phyloP scores from a whole-genome alignment of 2,888 invertebrate species.

The Drosophila subsilvestris region DNA sequence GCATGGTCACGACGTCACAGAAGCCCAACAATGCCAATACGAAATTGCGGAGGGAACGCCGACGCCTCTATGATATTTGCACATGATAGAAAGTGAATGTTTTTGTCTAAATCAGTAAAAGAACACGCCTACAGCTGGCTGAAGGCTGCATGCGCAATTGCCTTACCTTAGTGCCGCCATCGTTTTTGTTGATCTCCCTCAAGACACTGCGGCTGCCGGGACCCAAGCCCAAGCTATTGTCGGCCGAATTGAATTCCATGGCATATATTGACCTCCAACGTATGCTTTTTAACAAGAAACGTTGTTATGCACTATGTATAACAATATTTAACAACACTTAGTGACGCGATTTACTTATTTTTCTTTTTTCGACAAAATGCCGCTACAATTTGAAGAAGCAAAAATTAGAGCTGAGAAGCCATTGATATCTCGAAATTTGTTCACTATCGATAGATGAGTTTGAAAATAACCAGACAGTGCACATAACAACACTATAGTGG shows the following conservation, averaged over 20 bases:
- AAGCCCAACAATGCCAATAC: constrained; percentile 15
- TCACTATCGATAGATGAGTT: too few relatives aligned
- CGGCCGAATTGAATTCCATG: constrained; percentile 50
- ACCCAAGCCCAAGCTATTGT: constrained; percentile 29
- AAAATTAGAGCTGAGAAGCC: too few relatives aligned
- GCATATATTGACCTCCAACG: background rate
- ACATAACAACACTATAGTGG: too few relatives aligned
- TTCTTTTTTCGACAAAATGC: constrained; percentile 54
- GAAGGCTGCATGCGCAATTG: constrained; percentile 10
- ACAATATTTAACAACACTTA: background rate
- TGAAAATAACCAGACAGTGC: too few relatives aligned
- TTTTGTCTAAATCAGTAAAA: constrained; percentile 22
- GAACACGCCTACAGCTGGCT: constrained; percentile 34
- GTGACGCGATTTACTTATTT: constrained; percentile 9
- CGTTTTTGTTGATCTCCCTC: constrained; percentile 75
- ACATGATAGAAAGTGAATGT: constrained; percentile 52
- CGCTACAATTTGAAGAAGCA: constrained; percentile 49
- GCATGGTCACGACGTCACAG: constrained; percentile 1
- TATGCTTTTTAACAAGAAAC: constrained; percentile 11
- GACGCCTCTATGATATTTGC: constrained; percentile 9
- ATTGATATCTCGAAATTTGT: too few relatives aligned
- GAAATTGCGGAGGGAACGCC: background rate
- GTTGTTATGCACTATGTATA: background rate
- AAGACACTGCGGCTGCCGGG: constrained; percentile 59
- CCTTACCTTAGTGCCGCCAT: constrained; percentile 66